These are phyloP conservation scores for Muraenolepis orangiensis DNA, from an alignment of 2,797 vertebrate species.

Conservation along the genomic window DNA sequence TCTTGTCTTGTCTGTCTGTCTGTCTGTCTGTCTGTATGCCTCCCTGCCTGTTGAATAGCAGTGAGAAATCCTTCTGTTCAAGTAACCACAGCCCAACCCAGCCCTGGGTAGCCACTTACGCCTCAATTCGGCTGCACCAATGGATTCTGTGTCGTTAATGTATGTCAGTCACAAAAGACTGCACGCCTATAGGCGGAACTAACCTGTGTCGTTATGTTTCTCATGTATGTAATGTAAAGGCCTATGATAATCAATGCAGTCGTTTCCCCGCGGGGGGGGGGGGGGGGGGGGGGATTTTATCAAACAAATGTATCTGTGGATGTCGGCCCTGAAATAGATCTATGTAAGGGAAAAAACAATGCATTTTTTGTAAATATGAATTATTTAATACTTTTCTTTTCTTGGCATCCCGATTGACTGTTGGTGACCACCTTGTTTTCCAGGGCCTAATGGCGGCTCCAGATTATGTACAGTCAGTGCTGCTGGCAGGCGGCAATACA, in stretches of 20 bases:
- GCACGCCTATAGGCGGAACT: too few relatives aligned
- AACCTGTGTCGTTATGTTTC: too few relatives aligned
- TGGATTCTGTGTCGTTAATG: not conserved
- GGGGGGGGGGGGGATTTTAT: too few relatives aligned
- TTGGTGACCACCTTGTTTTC: not conserved
- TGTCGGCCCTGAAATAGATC: not conserved
- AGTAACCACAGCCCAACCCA: not conserved
- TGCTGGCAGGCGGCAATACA: slow-evolving; percentile 34
- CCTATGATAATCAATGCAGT: too few relatives aligned
- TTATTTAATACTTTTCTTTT: not conserved
- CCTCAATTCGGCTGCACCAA: not conserved
- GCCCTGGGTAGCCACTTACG: not conserved
- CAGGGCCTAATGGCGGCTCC: slow-evolving; percentile 18
- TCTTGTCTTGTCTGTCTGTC: not conserved
- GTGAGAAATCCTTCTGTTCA: not conserved
- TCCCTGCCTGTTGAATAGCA: not conserved
- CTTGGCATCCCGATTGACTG: not conserved
- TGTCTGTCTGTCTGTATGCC: not conserved
- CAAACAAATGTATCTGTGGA: not conserved
- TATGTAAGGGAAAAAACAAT: not conserved
- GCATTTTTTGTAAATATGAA: not conserved
- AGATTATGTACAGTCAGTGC: slow-evolving; percentile 28
- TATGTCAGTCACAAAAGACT: not conserved
- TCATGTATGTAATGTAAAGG: too few relatives aligned
- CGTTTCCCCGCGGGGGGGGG: too few relatives aligned